Base-by-base conservation (phyloP, 2,113 vertebrate species). In the Syngnathoides biaculeatus region DNA sequence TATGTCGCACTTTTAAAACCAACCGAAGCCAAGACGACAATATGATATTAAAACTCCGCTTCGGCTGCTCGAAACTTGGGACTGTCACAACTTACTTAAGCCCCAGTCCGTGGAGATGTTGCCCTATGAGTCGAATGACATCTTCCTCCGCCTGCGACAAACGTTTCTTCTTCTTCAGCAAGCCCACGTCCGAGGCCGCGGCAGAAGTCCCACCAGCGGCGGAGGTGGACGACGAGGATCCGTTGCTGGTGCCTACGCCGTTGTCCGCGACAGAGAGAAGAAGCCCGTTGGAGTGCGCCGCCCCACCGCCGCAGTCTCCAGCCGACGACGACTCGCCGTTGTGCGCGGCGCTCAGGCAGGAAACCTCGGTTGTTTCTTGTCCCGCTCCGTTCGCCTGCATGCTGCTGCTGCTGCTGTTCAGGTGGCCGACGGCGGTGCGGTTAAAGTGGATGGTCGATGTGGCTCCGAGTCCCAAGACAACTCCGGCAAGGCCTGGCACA, bases 351-450 rank as follows among this genome's bases (percentile, higher is more conserved):
- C 90, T 86, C 9, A 93, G 85, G 87, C 93, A 94, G 78, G 94
- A 90, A 73, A 94, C 89, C 75, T 95, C 94, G 66, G 91, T 85
- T 78, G 92, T 90, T 91, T 92, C 93, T 87, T 93, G 92, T 82
- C 92, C 93, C 91, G 94, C 92, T 87, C 96, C 96, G 92, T 98
- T 98, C 85, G 96, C 92, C 93, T 98, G 96, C 96, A 98, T 98
- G 83, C 86, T 92, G 80, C 55, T 57, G 55, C 26, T 98, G 83
- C 86, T 92, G 79, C 89, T 88, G 90, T 85, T 88, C 84, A 88
- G 84, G 83, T 89, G 91, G 72, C 84, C 88, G 72, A 87, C 88
- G 63, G 86, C 71, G 77, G 89, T 91, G 87, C 94, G 90, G 86
- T 87, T 92, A 78, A 91, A 85, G 73, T 89, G 91, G 73, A 89